Base-by-base conservation (phyloP, 2,113 vertebrate species). In the Pterocles gutturalis region DNA sequence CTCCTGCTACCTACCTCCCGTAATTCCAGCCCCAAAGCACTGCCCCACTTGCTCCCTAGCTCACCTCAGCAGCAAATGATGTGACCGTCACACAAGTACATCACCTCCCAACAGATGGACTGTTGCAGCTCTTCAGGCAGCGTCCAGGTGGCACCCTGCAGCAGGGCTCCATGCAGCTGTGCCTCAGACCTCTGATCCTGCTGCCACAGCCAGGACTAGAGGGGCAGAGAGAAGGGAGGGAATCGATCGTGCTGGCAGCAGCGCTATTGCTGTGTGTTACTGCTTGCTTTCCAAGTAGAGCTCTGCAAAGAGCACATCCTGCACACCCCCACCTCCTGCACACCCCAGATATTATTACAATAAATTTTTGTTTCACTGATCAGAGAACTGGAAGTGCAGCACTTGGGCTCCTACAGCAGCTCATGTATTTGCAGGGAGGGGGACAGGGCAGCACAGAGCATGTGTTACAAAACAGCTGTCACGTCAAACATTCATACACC, bases 101-200 rank as follows among this genome's bases (percentile, higher is more conserved):
- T 22, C 36, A 22, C 28, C 20, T n/a, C 34, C 29, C 21, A 60
- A 12, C 7, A 61, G 18, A 54, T 34, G 58, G 28, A 16, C 43
- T 2, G 0, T 57, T 65, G 34, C 90, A 71, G 49, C 34, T 64
- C 62, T 51, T 70, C 51, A 46, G 9, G 33, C 57, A 70, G 57
- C 71, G 43, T 62, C 55, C 48, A 87, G 61, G 24, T 60, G 53
- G n/a, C 60, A 73, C 60, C 53, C 15, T 0, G 15, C 60, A 73
- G 17, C 60, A 45, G 12, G 43, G 17, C 43, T n/a, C 26, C 1
- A 1, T 22, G 48, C 19, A 61, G 69, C 76, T 1, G 0, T 12
- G 48, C 57, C 62, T 51, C 34, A n/a, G 43, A 24, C 31, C 36
- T 64, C 54, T 24, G 70, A 34, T 76, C 43, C 78, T n/a, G 12